Evolutionary conservation across 2,888 invertebrate genomes (phyloP).

Genomic region (Bellardia bayeri): DNA sequence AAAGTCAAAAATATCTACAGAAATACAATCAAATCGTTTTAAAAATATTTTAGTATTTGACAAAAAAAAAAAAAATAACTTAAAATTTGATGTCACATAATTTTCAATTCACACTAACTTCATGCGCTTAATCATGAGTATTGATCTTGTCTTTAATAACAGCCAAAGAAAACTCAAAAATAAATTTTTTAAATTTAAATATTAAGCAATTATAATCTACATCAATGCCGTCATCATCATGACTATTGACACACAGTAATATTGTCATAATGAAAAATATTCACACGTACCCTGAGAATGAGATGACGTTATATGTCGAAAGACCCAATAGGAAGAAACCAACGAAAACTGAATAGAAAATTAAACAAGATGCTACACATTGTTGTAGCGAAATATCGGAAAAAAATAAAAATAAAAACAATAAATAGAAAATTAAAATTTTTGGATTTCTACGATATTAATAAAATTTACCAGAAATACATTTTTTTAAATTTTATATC

Average conservation of each 20-base stretch:
- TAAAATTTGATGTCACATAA: conserved; percentile 35
- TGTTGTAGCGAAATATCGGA: too few relatives aligned
- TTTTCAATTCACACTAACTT: conserved; percentile 55
- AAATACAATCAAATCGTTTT: too few relatives aligned
- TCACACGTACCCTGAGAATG: conserved; percentile 49
- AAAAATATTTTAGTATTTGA: conserved; percentile 19
- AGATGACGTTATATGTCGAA: not conserved
- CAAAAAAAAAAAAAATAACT: not conserved
- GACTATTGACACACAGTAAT: conserved; percentile 29
- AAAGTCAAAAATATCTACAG: conserved; percentile 17
- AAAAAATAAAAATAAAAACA: too few relatives aligned
- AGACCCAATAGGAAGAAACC: conserved; percentile 20
- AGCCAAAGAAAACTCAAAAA: conserved; percentile 1
- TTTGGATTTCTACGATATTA: too few relatives aligned
- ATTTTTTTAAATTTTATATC: too few relatives aligned
- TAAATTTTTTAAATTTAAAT: conserved; percentile 60
- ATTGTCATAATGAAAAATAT: conserved; percentile 26
- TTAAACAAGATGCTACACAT: too few relatives aligned
- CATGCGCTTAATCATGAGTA: conserved; percentile 27
- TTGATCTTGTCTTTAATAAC: conserved; percentile 40
- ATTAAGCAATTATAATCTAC: conserved; percentile 62
- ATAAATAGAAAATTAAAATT: too few relatives aligned
- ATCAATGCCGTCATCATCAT: conserved; percentile 45
- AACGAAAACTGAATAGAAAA: too few relatives aligned
- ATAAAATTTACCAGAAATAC: too few relatives aligned